phyloP scores from a whole-genome alignment of 2,797 vertebrate genomes.

The Triplophysa bombifrons region DNA sequence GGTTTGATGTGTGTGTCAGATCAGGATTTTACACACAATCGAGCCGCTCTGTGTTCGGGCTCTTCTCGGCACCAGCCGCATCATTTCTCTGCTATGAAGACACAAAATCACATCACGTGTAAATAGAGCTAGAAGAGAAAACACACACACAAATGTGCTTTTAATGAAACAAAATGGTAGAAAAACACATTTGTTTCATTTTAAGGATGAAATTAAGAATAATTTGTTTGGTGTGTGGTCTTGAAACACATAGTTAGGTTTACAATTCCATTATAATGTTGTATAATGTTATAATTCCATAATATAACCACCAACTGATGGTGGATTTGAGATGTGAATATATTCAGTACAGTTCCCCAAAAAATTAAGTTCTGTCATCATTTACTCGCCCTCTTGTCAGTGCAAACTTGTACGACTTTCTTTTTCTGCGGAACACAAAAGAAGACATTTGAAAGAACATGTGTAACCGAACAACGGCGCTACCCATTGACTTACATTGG shows the following conservation, averaged over 20 bases:
- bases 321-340: too few species aligned
- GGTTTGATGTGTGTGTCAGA: conserved; percentile 75
- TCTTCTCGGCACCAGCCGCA: conserved; percentile 70
- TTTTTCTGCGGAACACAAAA: too few species aligned
- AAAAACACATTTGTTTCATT: neutral
- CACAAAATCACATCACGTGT: conserved; percentile 30
- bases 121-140: conserved; percentile 31
- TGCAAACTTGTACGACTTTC: too few species aligned
- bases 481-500: too few species aligned
- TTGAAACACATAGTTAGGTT: neutral
- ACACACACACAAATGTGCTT: conserved; percentile 33
- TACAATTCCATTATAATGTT: neutral
- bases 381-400: too few species aligned
- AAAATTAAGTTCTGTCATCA: too few species aligned
- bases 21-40: conserved; percentile 80
- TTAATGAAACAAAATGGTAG: neutral
- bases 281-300: too few species aligned
- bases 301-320: too few species aligned
- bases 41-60: conserved; percentile 71
- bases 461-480: too few species aligned
- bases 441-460: too few species aligned
- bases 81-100: conserved; percentile 49
- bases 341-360: too few species aligned
- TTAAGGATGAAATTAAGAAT: conserved; percentile 11
- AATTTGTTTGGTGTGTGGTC: neutral